These are phyloP conservation scores for Tiphia femorata DNA, from an alignment of 2,888 invertebrate genomes.

Conservation along the genomic window DNA sequence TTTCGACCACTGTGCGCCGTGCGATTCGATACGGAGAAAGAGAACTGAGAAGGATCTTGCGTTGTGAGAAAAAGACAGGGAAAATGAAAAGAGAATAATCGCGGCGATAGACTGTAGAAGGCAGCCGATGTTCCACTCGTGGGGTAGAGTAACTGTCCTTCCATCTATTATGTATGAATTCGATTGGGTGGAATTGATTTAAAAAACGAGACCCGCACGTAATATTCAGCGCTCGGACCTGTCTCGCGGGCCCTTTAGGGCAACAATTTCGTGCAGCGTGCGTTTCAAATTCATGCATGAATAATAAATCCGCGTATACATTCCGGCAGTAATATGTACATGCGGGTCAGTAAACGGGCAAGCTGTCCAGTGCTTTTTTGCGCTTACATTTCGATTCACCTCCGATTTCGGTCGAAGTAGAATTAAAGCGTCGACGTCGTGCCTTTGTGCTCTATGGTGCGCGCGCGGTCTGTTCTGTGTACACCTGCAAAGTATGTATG, in stretches of 20 bases:
- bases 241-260: constrained; percentile 31
- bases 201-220: constrained; percentile 29
- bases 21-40: too few species aligned
- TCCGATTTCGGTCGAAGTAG: constrained; percentile 19
- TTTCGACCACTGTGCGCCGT: too few species aligned
- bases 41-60: too few species aligned
- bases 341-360: constrained; percentile 36
- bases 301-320: constrained; percentile 42
- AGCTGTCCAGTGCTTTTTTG: constrained; percentile 30
- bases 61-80: too few species aligned
- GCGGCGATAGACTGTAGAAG: too few species aligned
- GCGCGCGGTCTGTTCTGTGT: too few species aligned
- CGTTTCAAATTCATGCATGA: constrained; percentile 46
- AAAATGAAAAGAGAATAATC: too few species aligned
- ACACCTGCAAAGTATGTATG: too few species aligned
- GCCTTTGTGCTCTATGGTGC: too few species aligned
- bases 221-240: constrained; percentile 28
- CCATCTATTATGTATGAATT: constrained; percentile 28
- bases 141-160: too few species aligned
- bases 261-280: constrained; percentile 37
- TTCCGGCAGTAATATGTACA: constrained; percentile 31
- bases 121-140: too few species aligned
- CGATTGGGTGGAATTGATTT: constrained; percentile 36
- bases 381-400: constrained; percentile 15
- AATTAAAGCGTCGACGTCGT: constrained; percentile 27